Percentiles rank a stretch among this genome's conserved stretches.
phyloP scores from a whole-genome alignment of 2,797 vertebrate species.

The Ambastaia sidthimunki region DNA sequence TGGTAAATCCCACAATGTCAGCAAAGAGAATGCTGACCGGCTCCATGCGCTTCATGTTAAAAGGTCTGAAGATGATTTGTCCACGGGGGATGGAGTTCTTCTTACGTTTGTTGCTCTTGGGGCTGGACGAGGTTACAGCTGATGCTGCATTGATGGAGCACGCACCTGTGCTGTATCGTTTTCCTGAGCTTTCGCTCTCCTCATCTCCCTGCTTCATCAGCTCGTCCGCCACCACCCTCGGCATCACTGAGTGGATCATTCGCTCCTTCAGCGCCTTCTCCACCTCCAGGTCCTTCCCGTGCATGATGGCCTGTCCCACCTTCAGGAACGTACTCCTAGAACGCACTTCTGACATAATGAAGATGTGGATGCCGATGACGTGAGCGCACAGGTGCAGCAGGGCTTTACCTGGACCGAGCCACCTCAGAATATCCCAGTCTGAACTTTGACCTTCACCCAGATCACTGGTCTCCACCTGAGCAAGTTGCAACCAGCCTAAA shows the following conservation, averaged over 20 bases:
- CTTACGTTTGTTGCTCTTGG: constrained; percentile 88
- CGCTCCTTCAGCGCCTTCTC: constrained; percentile 97
- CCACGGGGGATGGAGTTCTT: constrained; percentile 93
- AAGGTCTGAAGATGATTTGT: constrained; percentile 93
- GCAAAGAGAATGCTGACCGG: constrained; percentile 95
- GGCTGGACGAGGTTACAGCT: constrained; percentile 69
- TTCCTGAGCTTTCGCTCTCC: constrained; percentile 86
- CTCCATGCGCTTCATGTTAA: constrained; percentile 95
- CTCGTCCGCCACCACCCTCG: constrained; percentile 91
- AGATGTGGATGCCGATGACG: constrained; percentile 90
- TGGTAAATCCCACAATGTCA: constrained; percentile 96
- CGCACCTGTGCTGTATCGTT: constrained; percentile 75
- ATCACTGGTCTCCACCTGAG: neutral
- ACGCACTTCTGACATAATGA: constrained; percentile 94
- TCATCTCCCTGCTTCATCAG: constrained; percentile 96
- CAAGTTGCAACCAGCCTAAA: constrained; percentile 83
- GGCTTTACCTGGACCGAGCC: constrained; percentile 83
- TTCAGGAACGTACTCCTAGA: constrained; percentile 96
- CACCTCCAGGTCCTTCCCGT: constrained; percentile 95
- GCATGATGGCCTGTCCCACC: constrained; percentile 97
- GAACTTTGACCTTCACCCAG: constrained; percentile 9
- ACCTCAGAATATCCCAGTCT: constrained; percentile 70
- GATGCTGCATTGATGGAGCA: neutral
- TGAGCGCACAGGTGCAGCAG: constrained; percentile 92
- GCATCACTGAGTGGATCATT: constrained; percentile 99